Conservation (phyloP, 2,113 vertebrate genomes). For the Maccullochella peelii region DNA sequence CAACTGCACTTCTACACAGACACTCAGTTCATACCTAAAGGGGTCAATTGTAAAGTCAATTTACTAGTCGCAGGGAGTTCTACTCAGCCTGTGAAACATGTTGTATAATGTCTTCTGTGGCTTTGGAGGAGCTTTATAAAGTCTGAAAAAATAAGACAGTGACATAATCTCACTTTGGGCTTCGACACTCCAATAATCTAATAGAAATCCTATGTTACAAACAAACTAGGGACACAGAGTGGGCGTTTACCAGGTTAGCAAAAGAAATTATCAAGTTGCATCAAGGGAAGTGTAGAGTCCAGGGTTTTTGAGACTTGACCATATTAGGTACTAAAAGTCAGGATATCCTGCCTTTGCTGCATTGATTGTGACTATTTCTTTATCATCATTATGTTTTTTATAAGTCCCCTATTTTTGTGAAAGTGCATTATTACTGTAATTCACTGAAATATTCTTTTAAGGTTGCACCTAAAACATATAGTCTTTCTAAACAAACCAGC, state of each 20-base stretch:
- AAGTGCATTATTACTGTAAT: neutral
- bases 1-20: neutral
- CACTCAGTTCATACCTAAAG: neutral
- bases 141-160: neutral
- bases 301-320: too few species aligned
- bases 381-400: neutral
- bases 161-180: neutral
- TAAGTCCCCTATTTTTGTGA: neutral
- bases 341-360: neutral
- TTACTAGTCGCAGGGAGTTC: neutral
- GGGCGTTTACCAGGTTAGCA: neutral
- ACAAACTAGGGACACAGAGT: too few species aligned
- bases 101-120: too few species aligned
- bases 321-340: neutral
- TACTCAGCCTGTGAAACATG: neutral
- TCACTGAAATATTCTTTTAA: neutral
- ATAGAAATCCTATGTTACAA: neutral
- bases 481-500: too few species aligned
- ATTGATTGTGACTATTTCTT: neutral
- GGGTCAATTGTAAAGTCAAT: neutral
- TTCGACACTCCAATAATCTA: neutral
- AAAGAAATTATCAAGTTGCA: neutral
- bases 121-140: too few species aligned
- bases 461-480: neutral
- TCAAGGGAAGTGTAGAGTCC: neutral